Base-by-base conservation (phyloP, 2,888 invertebrate species). In the Conops quadrifasciatus region DNA sequence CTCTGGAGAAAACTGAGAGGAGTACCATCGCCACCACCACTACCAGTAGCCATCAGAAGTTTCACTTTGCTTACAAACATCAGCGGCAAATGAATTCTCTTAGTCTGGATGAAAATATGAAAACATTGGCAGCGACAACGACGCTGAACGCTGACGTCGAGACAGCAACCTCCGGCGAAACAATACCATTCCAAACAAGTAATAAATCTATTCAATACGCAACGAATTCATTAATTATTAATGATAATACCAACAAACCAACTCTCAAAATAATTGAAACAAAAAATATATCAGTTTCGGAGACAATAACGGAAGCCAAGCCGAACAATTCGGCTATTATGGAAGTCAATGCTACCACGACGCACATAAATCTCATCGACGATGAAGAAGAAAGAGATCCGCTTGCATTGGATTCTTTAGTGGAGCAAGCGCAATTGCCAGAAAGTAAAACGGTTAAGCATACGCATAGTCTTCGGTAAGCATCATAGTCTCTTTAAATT, bases 401-500 rank as follows among this genome's bases (percentile, higher is more conserved):
- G 13, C 75, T 85, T 75, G 86, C 86, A 15, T 75, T 85, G 70
- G 85, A 84, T 69, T 77, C 80, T 13, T 74, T 78, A 28, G 67
- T 75, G 63, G 76, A 73, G 43, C 36, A 67, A 5, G 28, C 73
- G 74, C 71, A 75, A 73, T 69, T 72, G 71, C 62, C 72, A 73
- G 58, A 75, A 49, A 47, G 60, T 30, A 60, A 51, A 51, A 36
- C 62, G 21, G 62, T 68, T 49, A 94, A 94, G 87, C 94, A 94
- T 86, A 93, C 91, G 59, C 85, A 90, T 86, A 86, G 89, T 88
- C 86, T 91, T 87, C 79, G 82, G 82, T 83, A 66, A 36, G 74
- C 71, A 19, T 36, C n/a, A 24, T 16, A 58, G 45, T 1, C 9
- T 21, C 15, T 11, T 43, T 51, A 21, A 19, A 21, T 28, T 26